Base-by-base conservation (phyloP, 1,140 invertebrate species). In the Eulimnadia texana region DNA sequence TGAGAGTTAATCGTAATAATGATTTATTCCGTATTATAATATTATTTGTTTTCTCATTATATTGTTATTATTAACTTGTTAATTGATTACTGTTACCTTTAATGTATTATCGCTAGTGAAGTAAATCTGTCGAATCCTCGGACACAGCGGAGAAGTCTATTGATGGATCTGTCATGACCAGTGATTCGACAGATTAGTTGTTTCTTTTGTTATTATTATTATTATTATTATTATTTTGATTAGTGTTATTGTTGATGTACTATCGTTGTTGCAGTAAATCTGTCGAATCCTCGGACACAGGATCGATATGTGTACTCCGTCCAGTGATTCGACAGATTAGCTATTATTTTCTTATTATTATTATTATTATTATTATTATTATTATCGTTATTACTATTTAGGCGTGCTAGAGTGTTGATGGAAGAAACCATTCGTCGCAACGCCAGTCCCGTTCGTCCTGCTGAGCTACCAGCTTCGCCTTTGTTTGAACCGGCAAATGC, bases 381-480 rank as follows among this genome's bases (percentile, higher is more conserved):
- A n/a, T n/a, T n/a, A n/a, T n/a, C n/a, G n/a, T n/a, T n/a, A n/a
- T n/a, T n/a, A n/a, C 55, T 62, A 70, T 71, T 22, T 67, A 93
- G 89, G 67, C 85, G 88, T 72, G 90, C 90, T 19, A 91, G 90
- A 72, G 84, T 89, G 72, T 74, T 93, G 68, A 93, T 94, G 69
- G 89, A 91, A 73, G 88, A 93, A 70, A 93, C 90, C 50, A 94
- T 94, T 63, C 80, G 87, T 67, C 82, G 90, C 69, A 93, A 94
- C 76, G 88, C 89, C 63, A 93, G 89, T 25, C 90, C 90, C 51
- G 85, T 92, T 60, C 79, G 87, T 68, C 72, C 83, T 59, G 81
- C 83, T 65, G 56, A 61, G 16, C n/a, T 50, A 3, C 50, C 27
- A 27, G 27, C 23, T 25, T 58, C 50, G n/a, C 28, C 25, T 61